phyloP scores from a whole-genome alignment of 1,140 invertebrate species.

The Anastatus disparis region DNA sequence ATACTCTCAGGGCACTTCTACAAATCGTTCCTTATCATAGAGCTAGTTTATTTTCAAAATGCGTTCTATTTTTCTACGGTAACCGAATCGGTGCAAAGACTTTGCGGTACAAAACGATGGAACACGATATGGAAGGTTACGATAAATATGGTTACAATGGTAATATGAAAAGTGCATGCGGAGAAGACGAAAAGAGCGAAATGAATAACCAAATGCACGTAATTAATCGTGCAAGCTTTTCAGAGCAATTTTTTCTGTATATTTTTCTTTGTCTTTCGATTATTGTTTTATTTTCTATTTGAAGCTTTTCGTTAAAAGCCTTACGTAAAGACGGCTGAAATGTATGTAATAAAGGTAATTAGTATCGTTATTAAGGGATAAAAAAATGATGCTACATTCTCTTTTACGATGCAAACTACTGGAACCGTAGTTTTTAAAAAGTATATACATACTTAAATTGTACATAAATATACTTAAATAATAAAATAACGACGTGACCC shows the following conservation, averaged over 20 bases:
- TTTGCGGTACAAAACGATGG: slow-evolving; percentile 33
- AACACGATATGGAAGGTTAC: neutral
- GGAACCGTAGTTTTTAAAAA: too few relatives aligned
- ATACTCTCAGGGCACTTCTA: slow-evolving; percentile 41
- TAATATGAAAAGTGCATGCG: too few relatives aligned
- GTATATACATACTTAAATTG: too few relatives aligned
- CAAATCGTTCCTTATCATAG: slow-evolving; percentile 42
- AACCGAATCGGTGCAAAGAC: slow-evolving; percentile 31
- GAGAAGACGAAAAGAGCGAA: neutral
- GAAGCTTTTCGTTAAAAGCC: neutral
- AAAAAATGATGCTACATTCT: slow-evolving; percentile 8
- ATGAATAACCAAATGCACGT: slow-evolving; percentile 21
- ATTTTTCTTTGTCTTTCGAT: slow-evolving; percentile 11
- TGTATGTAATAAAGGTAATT: neutral
- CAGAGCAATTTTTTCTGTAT: neutral
- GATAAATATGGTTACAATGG: neutral
- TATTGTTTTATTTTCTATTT: neutral
- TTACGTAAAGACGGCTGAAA: neutral
- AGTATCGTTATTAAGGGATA: neutral
- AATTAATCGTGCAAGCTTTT: slow-evolving; percentile 24
- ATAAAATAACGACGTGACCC: too few relatives aligned
- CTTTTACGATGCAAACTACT: too few relatives aligned
- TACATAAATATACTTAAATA: too few relatives aligned
- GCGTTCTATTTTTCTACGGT: slow-evolving; percentile 42
- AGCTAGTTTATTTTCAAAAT: slow-evolving; percentile 42